phyloP scores from a whole-genome alignment of 2,888 invertebrate genomes.

The Orthosia cruda region DNA sequence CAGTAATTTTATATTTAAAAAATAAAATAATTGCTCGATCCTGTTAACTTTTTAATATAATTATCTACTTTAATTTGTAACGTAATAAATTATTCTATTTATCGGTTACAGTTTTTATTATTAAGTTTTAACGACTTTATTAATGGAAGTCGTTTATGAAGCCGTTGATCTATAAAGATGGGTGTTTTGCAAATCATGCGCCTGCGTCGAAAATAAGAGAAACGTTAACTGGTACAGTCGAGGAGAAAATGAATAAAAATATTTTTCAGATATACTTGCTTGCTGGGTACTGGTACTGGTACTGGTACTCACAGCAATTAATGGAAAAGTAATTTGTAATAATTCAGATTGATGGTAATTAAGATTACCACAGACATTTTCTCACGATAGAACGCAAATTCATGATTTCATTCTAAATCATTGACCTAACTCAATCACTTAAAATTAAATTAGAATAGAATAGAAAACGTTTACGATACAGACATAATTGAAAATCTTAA shows the following conservation, averaged over 20 bases:
- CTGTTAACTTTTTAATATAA: slow-evolving; percentile 30
- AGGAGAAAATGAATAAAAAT: not conserved
- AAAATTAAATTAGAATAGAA: too few relatives aligned
- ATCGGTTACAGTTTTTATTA: slow-evolving; percentile 30
- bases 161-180: slow-evolving; percentile 45
- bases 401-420: too few relatives aligned
- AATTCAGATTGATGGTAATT: too few relatives aligned
- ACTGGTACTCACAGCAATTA: too few relatives aligned
- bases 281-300: too few relatives aligned
- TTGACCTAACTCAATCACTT: too few relatives aligned
- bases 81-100: slow-evolving; percentile 36
- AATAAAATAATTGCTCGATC: not conserved
- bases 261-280: too few relatives aligned
- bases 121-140: slow-evolving; percentile 60
- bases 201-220: slow-evolving; percentile 55
- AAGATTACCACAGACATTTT: too few relatives aligned
- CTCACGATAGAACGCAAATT: too few relatives aligned
- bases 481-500: not conserved
- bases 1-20: not conserved
- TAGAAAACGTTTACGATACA: too few relatives aligned
- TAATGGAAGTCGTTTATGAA: slow-evolving; percentile 58
- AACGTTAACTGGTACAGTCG: slow-evolving; percentile 63
- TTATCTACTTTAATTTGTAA: slow-evolving; percentile 37
- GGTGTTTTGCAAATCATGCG: slow-evolving; percentile 70
- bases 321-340: too few relatives aligned